Percentiles rank a stretch among this genome's conserved stretches.
phyloP scores from a whole-genome alignment of 1,140 invertebrate genomes.

The Vanessa tameamea region DNA sequence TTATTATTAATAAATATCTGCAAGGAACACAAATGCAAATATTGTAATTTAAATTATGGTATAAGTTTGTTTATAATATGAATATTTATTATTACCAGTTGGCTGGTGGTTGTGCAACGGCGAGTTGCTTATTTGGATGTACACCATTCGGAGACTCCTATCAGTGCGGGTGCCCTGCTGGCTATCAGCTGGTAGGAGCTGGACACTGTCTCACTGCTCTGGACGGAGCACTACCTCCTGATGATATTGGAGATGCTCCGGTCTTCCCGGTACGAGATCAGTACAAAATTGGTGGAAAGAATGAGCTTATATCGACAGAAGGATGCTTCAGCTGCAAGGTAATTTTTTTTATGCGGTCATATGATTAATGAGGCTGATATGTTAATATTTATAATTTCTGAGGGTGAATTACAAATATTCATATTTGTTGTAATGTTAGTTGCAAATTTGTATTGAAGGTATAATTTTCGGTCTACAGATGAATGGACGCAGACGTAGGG shows the following conservation, averaged over 20 bases:
- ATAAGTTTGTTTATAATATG: neutral
- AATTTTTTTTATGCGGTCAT: neutral
- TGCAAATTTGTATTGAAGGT: neutral
- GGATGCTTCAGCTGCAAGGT: conserved; percentile 95
- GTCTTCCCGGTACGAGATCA: conserved; percentile 83
- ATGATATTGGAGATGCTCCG: conserved; percentile 86
- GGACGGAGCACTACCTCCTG: conserved; percentile 83
- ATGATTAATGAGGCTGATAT: neutral
- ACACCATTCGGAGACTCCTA: conserved; percentile 83
- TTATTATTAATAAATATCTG: too few relatives aligned
- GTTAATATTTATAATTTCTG: too few relatives aligned
- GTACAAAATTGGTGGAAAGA: conserved; percentile 75
- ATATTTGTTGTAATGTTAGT: neutral
- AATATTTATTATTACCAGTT: conserved; percentile 72
- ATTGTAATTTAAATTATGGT: too few relatives aligned
- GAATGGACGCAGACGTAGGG: conserved; percentile 64
- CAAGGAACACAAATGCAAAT: too few relatives aligned
- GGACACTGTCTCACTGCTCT: conserved; percentile 92
- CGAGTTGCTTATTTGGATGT: conserved; percentile 91
- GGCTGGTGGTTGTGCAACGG: conserved; percentile 84
- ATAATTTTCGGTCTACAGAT: conserved; percentile 46
- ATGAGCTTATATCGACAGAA: conserved; percentile 91
- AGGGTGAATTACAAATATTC: too few relatives aligned
- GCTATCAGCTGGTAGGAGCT: conserved; percentile 88
- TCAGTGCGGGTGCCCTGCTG: conserved; percentile 89